Conservation (phyloP, 2,113 vertebrate genomes). For the Callocephalon fimbriatum region DNA sequence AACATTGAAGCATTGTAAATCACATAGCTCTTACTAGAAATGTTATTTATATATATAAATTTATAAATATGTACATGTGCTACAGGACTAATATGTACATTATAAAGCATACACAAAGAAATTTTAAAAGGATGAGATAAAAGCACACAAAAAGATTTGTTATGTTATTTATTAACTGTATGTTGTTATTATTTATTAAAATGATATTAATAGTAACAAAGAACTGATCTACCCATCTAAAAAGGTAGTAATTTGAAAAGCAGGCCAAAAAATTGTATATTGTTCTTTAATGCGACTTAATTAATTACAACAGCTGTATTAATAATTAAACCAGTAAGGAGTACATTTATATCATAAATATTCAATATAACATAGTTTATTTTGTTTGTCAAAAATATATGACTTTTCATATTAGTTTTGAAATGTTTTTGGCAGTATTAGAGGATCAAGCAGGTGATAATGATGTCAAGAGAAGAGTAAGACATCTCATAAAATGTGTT, state of each 20-base stretch:
- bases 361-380: not conserved
- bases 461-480: constrained; percentile 43
- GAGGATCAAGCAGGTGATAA: constrained; percentile 14
- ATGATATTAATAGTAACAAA: not conserved
- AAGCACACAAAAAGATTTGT: not conserved
- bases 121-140: not conserved
- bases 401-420: not conserved
- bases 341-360: not conserved
- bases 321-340: not conserved
- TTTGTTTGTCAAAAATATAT: not conserved
- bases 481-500: not conserved
- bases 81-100: not conserved
- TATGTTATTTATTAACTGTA: not conserved
- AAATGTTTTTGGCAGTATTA: not conserved
- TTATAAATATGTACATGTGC: not conserved
- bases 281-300: not conserved
- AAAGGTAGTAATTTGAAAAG: not conserved
- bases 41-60: not conserved
- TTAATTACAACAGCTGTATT: not conserved
- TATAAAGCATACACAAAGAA: not conserved
- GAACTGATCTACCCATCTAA: not conserved
- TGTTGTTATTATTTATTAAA: not conserved
- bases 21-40: not conserved
- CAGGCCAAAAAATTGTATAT: not conserved
- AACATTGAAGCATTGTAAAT: not conserved